phyloP scores from a whole-genome alignment of 1,140 invertebrate species.

The Whitmania pigra region DNA sequence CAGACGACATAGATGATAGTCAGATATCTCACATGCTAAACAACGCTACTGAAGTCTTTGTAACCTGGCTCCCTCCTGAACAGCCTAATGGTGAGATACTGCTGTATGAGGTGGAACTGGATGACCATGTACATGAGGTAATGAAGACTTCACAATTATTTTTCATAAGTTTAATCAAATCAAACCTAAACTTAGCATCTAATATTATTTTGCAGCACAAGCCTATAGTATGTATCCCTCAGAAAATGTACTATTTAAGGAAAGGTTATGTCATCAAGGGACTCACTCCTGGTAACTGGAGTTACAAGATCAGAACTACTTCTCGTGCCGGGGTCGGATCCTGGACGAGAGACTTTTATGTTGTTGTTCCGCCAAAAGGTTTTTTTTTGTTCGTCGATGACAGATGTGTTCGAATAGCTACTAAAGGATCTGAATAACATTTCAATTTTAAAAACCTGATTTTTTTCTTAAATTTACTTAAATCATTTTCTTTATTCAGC shows the following conservation, averaged over 20 bases:
- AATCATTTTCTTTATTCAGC: background rate
- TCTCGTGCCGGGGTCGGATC: conserved; percentile 64
- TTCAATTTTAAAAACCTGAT: too few relatives aligned
- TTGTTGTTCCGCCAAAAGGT: conserved; percentile 33
- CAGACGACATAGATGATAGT: background rate
- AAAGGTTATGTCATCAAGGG: background rate
- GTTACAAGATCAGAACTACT: conserved; percentile 58
- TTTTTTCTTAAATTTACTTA: too few relatives aligned
- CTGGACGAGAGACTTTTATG: conserved; percentile 51
- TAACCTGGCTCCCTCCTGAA: background rate
- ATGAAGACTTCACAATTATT: background rate
- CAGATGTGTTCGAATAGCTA: too few relatives aligned
- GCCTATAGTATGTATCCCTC: too few relatives aligned
- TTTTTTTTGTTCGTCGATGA: too few relatives aligned
- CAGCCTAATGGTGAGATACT: conserved; percentile 6
- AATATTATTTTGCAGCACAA: too few relatives aligned
- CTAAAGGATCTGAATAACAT: too few relatives aligned
- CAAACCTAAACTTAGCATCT: background rate
- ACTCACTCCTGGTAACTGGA: conserved; percentile 73
- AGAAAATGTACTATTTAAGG: too few relatives aligned
- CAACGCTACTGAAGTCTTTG: background rate
- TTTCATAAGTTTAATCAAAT: background rate
- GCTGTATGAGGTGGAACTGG: background rate
- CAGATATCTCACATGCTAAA: background rate
- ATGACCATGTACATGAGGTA: background rate